Conservation (phyloP, 2,113 vertebrate species). For the Gymnobelideus leadbeateri region DNA sequence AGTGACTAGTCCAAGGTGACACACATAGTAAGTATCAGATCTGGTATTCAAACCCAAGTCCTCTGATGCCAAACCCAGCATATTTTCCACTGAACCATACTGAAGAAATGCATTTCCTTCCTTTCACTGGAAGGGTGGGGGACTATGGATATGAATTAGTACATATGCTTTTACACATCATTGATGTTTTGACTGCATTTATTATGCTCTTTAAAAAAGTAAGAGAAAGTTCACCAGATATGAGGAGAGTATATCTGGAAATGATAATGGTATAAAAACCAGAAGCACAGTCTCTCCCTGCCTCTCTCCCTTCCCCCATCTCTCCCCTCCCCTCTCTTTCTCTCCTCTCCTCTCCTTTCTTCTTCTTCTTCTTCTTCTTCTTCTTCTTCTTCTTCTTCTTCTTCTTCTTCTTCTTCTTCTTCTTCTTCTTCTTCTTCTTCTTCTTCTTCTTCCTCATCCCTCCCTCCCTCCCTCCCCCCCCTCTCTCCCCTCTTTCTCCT, state of each 20-base stretch:
- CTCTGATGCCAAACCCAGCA: not conserved
- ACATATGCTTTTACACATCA: not conserved
- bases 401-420: too few relatives aligned
- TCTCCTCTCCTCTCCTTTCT: not conserved
- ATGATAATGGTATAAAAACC: not conserved
- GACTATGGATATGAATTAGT: not conserved
- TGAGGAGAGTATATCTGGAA: not conserved
- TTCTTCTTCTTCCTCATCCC: not conserved
- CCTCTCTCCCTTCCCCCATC: not conserved
- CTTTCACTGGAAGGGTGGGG: not conserved
- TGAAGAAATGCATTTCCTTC: not conserved
- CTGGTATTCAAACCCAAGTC: not conserved
- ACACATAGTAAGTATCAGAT: not conserved
- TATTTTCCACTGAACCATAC: not conserved
- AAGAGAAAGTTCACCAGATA: not conserved
- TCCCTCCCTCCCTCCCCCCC: not conserved
- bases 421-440: rapidly evolving
- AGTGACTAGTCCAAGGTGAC: not conserved
- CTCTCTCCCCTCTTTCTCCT: not conserved
- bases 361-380: too few relatives aligned
- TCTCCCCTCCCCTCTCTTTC: not conserved
- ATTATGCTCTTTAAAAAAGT: not conserved
- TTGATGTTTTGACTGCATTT: not conserved
- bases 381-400: too few relatives aligned
- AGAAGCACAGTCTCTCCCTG: not conserved